A percentile compares a stretch with the other conserved stretches of the same genome.
These are phyloP conservation scores for Steatornis caripensis DNA, from an alignment of 2,113 vertebrate genomes.

Conservation along the genomic window DNA sequence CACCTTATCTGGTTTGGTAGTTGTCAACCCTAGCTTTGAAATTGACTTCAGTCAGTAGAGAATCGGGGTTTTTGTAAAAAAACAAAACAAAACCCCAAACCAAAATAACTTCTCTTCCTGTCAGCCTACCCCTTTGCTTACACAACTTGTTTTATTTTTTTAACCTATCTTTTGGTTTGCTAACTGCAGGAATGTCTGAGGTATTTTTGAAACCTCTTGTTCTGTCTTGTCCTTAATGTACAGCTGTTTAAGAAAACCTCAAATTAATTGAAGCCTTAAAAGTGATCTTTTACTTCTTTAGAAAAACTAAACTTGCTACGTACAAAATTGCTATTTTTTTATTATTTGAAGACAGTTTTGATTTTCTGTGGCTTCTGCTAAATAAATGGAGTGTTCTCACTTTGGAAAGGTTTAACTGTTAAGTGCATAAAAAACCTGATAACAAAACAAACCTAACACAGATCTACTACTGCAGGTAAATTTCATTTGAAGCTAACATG, in stretches of 20 bases:
- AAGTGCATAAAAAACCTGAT: neutral
- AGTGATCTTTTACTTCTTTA: neutral
- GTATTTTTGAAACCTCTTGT: neutral
- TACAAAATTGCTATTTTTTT: neutral
- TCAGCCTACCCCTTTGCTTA: neutral
- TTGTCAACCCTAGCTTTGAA: neutral
- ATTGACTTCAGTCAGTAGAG: neutral
- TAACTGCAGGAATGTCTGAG: neutral
- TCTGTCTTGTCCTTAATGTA: neutral
- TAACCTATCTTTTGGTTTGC: neutral
- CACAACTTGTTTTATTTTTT: neutral
- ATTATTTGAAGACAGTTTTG: neutral
- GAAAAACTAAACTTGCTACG: neutral
- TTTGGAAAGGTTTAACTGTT: neutral
- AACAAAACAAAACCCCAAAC: neutral
- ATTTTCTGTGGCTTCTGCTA: neutral
- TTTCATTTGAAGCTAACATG: neutral
- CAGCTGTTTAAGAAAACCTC: neutral
- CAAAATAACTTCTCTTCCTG: neutral
- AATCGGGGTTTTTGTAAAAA: neutral
- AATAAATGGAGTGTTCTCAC: neutral
- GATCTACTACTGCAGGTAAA: neutral
- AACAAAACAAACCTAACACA: neutral
- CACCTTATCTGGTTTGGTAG: neutral
- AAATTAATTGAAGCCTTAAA: neutral